Evolutionary conservation across 2,888 invertebrate species (phyloP), one percentile per base, ranked within the genome.

Genomic region (Phyto melanocephala): DNA sequence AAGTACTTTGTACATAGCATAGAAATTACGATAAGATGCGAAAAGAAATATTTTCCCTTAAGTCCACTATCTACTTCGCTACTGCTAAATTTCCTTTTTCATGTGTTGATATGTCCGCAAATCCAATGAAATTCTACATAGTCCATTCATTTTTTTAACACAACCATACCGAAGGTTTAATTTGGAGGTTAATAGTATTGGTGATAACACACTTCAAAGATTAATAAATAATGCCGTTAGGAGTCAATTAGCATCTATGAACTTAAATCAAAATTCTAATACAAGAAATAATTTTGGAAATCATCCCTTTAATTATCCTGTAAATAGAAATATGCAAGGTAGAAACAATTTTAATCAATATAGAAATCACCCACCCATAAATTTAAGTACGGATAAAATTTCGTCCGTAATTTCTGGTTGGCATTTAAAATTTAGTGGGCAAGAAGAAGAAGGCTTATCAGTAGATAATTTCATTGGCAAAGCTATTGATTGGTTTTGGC

Each of bases 401-500:
- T 52, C 67, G 5, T n/a, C 22, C 2, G 54, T 67, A 35, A 35
- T 67, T 24, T 54, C 40, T 7, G 33, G 56, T 28, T 58, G 70
- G 56, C 45, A 54, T 17, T n/a, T 70, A 13, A 70, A 58, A 45
- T 70, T 70, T 11, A 56, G 42, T 11, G 58, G 70, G 1, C 24
- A 33, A 33, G 56, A 56, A 33, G 58, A 56, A 20, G 70, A 45
- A 17, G 56, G 70, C 17, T 70, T 56, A 13, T 58, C 70, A 13
- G 47, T 70, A 20, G 70, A 58, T 10, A 70, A 70, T 42, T 70
- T 70, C n/a, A 47, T 70, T 5, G 40, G 60, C 1, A 60, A 60
- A 60, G 60, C 60, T 1, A 42, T 40, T 47, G 47, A 47, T 22
- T 47, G 47, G 47, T 47, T 47, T 47, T 47, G 47, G 47, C 47